phyloP scores from a whole-genome alignment of 2,888 invertebrate genomes.

The Euzetes globulus region DNA sequence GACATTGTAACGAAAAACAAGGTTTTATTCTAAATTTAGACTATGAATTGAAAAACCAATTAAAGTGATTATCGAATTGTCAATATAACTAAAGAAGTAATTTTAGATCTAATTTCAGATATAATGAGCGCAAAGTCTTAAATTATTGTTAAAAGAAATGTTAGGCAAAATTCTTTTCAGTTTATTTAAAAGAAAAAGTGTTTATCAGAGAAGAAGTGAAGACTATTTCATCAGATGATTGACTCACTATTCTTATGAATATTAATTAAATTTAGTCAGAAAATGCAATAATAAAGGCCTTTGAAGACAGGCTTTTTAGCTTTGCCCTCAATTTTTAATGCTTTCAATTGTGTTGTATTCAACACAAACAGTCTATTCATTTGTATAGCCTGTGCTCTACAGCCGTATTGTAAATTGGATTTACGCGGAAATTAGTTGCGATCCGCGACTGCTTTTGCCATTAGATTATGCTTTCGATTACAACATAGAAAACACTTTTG shows the following conservation, averaged over 20 bases:
- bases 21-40: no score
- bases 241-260: background rate
- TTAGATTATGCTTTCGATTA: background rate
- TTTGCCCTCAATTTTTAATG: background rate
- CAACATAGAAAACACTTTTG: background rate
- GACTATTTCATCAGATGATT: background rate
- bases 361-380: constrained; percentile 5
- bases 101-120: no score
- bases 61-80: no score
- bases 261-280: background rate
- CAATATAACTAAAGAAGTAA: no score
- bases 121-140: no score
- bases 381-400: background rate
- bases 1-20: no score
- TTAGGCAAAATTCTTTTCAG: background rate
- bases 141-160: background rate
- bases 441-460: background rate
- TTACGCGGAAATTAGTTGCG: constrained; percentile 9
- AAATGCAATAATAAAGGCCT: background rate
- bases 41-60: no score
- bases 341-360: background rate
- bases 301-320: background rate
- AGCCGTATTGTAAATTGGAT: constrained; percentile 14
- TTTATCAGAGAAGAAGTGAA: background rate
- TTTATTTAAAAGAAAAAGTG: background rate